These are phyloP conservation scores for Lucilia sericata DNA, from an alignment of 1,140 invertebrate species.

Conservation along the genomic window DNA sequence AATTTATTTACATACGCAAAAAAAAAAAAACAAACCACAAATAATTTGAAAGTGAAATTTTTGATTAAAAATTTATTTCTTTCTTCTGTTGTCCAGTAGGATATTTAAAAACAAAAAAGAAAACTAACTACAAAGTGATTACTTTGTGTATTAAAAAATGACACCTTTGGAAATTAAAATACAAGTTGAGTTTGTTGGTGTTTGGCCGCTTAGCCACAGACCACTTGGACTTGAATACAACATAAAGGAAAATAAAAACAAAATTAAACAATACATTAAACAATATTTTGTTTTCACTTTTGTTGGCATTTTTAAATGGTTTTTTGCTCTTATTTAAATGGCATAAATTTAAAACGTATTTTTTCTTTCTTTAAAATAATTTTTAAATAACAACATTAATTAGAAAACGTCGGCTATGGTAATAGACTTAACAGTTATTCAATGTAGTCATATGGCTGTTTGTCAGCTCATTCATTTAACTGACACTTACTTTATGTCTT, in stretches of 20 bases:
- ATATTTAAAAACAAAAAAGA: neutral
- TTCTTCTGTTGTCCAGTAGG: neutral
- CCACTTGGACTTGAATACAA: neutral
- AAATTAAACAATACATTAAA: constrained; percentile 15
- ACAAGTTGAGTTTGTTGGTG: neutral
- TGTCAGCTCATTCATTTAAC: neutral
- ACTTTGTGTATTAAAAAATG: neutral
- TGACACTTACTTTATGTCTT: neutral
- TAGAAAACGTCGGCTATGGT: neutral
- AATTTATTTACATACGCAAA: no score
- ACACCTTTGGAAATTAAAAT: constrained; percentile 33
- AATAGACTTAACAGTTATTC: neutral
- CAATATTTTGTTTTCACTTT: constrained; percentile 3
- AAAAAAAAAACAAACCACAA: neutral
- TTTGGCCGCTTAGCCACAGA: neutral
- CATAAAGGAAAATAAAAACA: neutral
- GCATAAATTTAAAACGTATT: neutral
- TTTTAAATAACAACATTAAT: neutral
- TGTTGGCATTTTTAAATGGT: neutral
- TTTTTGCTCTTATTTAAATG: neutral
- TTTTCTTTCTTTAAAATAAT: neutral
- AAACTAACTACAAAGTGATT: neutral
- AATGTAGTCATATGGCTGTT: neutral
- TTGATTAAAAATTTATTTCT: neutral
- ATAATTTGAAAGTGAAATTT: neutral